Percentiles rank a stretch among this genome's conserved stretches.
Conservation (phyloP, 2,888 invertebrate genomes). For the Neria commutata region DNA sequence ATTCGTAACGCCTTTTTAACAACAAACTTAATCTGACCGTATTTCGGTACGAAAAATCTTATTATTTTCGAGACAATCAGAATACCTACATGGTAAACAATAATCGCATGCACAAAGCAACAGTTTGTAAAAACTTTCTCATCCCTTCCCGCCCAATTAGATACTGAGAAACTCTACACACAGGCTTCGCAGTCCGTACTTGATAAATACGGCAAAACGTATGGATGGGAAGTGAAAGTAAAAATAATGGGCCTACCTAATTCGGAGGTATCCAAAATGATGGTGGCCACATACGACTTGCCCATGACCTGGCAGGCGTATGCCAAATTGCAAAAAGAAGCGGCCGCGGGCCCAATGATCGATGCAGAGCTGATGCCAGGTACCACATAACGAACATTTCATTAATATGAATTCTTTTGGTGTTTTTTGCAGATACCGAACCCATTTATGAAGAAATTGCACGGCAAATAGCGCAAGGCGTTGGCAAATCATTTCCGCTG, state of each 20-base stretch:
- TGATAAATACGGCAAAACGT: conserved; percentile 72
- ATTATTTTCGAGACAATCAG: too few species aligned
- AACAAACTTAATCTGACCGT: too few species aligned
- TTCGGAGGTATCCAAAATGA: conserved; percentile 66
- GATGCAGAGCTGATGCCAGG: conserved; percentile 74
- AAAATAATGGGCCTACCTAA: conserved; percentile 74
- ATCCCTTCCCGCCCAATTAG: too few species aligned
- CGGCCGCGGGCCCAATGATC: conserved; percentile 67
- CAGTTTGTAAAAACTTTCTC: too few species aligned
- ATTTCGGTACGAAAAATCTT: too few species aligned
- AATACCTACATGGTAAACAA: too few species aligned
- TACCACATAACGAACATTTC: too few species aligned
- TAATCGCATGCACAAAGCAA: too few species aligned
- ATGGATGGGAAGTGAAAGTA: conserved; percentile 79
- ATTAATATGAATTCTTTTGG: not conserved
- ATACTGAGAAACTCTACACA: conserved; percentile 82
- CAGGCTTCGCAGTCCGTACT: conserved; percentile 72
- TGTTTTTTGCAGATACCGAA: not conserved
- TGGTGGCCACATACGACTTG: conserved; percentile 67
- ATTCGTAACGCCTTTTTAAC: too few species aligned
- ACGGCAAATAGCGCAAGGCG: not conserved
- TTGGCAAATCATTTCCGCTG: not conserved
- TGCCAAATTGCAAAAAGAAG: conserved; percentile 59
- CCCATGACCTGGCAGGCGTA: conserved; percentile 74
- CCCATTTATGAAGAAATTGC: not conserved